Base-by-base conservation (phyloP, 2,797 vertebrate genomes). In the Erithacus rubecula region DNA sequence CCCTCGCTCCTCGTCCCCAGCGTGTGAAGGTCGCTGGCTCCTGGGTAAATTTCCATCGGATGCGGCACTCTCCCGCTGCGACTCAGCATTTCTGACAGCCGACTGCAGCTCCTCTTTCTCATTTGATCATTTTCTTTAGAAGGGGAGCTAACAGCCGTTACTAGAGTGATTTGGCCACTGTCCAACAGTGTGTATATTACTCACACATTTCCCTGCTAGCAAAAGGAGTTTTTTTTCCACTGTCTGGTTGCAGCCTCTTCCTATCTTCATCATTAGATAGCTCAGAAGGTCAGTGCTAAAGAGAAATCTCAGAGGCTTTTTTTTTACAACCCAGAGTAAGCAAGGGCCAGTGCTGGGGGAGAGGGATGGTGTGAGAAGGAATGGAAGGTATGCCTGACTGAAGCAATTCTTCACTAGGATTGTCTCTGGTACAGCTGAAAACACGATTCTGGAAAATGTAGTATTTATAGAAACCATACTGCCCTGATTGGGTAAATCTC, bases 21-120 rank as follows among this genome's bases (percentile, higher is more conserved):
- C 1, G 0, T 91, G 64, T 87, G 83, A 96, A 96, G 77, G 89
- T 96, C 90, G 3, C 89, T 39, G 90, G 93, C 70, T 95, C 77
- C 36, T 37, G 76, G 85, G 87, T 96, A 91, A 95, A 95, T 96
- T 94, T 86, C 90, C 95, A 90, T 62, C 2, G 3, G 53, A 65
- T 83, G 77, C 83, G 23, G 92, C 83, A 92, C 67, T 94, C 58
- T 87, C 67, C 58, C 3, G 0, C 36, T 65, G 56, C 64, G n/a
- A 94, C 91, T 94, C 96, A 90, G 94, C 88, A 90, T 89, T 95
- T 91, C 94, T 95, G 93, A 88, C 81, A 83, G 47, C 71, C 24
- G 5, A 15, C 87, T 82, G 79, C 83, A 74, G 94, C 69, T 78
- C 74, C 92, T 95, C 47, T 32, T 89, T 94, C 90, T 81, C 83